A percentile compares a stretch with the other conserved stretches of the same genome.
Conservation (phyloP, 2,113 vertebrate genomes). For the Eudyptes chrysolophus region DNA sequence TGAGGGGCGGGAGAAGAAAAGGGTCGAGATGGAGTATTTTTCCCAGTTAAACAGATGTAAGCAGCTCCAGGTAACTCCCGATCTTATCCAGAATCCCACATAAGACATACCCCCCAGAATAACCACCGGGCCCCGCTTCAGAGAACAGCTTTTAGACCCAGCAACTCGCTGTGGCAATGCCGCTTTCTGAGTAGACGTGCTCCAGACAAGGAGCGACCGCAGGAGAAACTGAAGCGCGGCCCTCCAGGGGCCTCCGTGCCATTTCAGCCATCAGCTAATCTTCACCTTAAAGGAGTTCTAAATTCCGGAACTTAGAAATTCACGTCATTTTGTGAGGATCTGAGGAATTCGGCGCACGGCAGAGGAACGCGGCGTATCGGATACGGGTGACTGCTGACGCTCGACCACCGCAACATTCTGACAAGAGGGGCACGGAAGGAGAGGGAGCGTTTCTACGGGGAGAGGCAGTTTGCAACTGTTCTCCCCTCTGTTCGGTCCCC, state of each 20-base stretch:
- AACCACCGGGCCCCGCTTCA: not conserved
- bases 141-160: not conserved
- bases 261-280: not conserved
- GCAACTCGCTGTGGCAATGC: not conserved
- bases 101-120: not conserved
- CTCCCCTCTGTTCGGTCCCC: not conserved
- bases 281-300: not conserved
- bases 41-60: not conserved
- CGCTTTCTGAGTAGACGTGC: not conserved
- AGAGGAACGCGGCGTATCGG: not conserved
- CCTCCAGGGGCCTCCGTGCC: not conserved
- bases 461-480: not conserved
- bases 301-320: not conserved
- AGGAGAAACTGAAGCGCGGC: not conserved
- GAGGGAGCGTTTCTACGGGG: not conserved
- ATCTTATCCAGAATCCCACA: not conserved
- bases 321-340: not conserved
- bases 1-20: not conserved
- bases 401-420: not conserved
- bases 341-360: not conserved
- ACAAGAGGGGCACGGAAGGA: not conserved
- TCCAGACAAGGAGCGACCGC: not conserved
- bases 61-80: not conserved
- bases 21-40: not conserved
- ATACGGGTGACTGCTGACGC: rapidly evolving